Evolutionary conservation across 2,888 invertebrate genomes (phyloP).

Genomic region (Nomada hirtipes): DNA sequence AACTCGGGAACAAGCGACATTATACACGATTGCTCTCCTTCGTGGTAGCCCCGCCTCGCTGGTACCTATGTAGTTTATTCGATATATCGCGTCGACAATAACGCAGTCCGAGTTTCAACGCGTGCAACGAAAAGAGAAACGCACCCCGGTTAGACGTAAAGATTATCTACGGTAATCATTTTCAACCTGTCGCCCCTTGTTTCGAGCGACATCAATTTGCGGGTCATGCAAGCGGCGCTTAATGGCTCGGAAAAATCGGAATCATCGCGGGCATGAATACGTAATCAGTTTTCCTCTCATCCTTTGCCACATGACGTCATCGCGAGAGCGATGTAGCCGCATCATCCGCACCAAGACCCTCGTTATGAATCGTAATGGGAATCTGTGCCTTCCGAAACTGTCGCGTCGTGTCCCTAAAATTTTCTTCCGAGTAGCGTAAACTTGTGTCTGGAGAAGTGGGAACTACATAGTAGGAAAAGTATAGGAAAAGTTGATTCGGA

Average conservation of each 20-base stretch:
- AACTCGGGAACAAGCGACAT: conserved; percentile 32
- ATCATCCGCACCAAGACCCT: conserved; percentile 22
- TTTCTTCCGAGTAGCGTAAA: not conserved
- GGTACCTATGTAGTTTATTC: not conserved
- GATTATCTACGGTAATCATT: conserved; percentile 78
- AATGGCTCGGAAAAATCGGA: conserved; percentile 84
- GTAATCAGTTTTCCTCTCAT: conserved; percentile 79
- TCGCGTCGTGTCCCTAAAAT: not conserved
- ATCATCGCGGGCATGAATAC: conserved; percentile 82
- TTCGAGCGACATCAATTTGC: conserved; percentile 80
- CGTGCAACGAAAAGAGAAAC: not conserved
- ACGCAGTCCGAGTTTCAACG: not conserved
- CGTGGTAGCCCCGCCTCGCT: not conserved
- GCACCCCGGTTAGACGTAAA: conserved; percentile 51
- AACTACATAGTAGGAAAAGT: too few relatives aligned
- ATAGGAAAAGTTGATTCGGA: too few relatives aligned
- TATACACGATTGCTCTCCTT: conserved; percentile 32
- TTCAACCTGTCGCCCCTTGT: conserved; percentile 80
- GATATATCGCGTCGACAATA: not conserved
- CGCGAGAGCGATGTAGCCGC: conserved; percentile 38
- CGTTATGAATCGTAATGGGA: not conserved
- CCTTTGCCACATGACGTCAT: conserved; percentile 74
- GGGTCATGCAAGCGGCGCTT: conserved; percentile 74
- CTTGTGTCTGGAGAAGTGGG: too few relatives aligned
- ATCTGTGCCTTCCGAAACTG: not conserved